Conservation (phyloP, 2,113 vertebrate species). For the Microcebus murinus region DNA sequence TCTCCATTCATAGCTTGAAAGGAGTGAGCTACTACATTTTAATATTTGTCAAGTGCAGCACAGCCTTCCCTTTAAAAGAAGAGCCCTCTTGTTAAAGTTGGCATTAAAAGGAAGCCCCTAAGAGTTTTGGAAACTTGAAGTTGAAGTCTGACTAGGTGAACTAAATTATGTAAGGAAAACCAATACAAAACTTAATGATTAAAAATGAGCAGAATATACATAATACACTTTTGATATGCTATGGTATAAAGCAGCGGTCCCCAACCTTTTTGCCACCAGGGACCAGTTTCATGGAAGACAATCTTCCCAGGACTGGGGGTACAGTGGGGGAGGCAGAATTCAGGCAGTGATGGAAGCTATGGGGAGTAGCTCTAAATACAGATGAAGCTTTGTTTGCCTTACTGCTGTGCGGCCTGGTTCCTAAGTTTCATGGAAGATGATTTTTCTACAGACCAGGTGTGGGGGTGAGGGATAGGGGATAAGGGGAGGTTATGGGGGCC, state of each 20-base stretch:
- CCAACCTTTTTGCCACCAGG: no score
- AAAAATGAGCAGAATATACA: background rate
- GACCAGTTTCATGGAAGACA: no score
- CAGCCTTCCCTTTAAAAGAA: constrained; percentile 10
- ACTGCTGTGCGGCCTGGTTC: no score
- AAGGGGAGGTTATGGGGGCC: no score
- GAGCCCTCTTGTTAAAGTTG: background rate
- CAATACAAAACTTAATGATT: background rate
- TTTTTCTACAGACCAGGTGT: no score
- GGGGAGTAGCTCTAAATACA: no score
- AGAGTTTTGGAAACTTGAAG: background rate
- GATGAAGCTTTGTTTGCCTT: no score
- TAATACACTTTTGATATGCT: background rate
- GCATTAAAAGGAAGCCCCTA: background rate
- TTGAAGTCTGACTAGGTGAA: background rate
- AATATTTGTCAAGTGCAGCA: background rate
- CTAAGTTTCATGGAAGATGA: no score
- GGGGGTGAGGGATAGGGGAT: no score
- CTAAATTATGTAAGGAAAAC: background rate
- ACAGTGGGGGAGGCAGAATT: no score
- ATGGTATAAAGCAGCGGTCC: background rate
- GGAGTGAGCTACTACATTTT: constrained; percentile 14
- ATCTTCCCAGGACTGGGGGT: no score
- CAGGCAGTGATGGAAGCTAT: no score
- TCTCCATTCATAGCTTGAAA: constrained; percentile 13